A percentile compares a stretch with the other conserved stretches of the same genome.
These are phyloP conservation scores for Typhlomys cinereus DNA, from an alignment of 2,113 vertebrate genomes.

Conservation along the genomic window DNA sequence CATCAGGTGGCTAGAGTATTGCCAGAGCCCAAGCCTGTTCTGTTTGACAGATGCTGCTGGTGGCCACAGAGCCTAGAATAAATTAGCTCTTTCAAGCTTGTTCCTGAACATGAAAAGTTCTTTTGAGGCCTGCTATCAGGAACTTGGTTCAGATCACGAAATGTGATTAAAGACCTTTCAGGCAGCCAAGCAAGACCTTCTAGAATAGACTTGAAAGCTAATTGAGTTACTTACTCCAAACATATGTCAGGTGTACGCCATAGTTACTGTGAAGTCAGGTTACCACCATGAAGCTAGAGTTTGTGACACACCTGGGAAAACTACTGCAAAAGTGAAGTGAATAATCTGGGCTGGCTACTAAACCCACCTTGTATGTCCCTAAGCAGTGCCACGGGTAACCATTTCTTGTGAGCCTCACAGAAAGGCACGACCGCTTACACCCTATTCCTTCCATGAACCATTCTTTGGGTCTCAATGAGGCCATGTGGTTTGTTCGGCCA, in stretches of 20 bases:
- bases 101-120: not conserved
- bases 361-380: not conserved
- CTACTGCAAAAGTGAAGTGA: not conserved
- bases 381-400: not conserved
- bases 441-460: not conserved
- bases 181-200: not conserved
- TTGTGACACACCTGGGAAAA: not conserved
- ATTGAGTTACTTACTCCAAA: not conserved
- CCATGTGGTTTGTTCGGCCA: not conserved
- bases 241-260: not conserved
- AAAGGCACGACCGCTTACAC: too few species aligned
- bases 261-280: not conserved
- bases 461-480: not conserved
- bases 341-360: not conserved
- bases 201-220: not conserved
- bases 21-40: not conserved
- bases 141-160: constrained; percentile 3
- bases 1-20: not conserved
- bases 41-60: not conserved
- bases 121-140: not conserved
- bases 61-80: not conserved
- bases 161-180: not conserved
- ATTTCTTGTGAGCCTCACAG: not conserved
- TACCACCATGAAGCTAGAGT: not conserved
- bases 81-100: not conserved